Conservation (phyloP, 2,888 invertebrate genomes). For the Silvanus unidentatus region DNA sequence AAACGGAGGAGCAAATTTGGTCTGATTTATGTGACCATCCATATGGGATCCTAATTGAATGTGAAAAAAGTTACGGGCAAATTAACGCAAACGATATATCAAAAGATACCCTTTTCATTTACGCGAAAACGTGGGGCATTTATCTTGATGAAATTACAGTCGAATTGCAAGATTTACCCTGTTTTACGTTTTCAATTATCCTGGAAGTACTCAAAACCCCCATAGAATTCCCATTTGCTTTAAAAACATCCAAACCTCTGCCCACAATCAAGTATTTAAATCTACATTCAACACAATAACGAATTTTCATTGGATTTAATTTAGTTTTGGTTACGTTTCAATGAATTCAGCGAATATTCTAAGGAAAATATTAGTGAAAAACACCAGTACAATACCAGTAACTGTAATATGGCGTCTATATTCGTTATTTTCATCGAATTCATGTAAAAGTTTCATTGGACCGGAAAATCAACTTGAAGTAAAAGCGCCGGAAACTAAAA, state of each 20-base stretch:
- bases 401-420: slow-evolving; percentile 27
- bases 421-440: not conserved
- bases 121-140: slow-evolving; percentile 47
- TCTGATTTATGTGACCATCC: slow-evolving; percentile 25
- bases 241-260: slow-evolving; percentile 28
- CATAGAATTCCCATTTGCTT: slow-evolving; percentile 40
- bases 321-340: slow-evolving; percentile 25
- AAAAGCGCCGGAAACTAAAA: no score
- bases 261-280: slow-evolving; percentile 34
- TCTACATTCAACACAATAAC: not conserved
- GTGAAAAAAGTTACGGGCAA: no score
- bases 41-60: slow-evolving; percentile 39
- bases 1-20: not conserved
- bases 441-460: no score
- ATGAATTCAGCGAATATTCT: slow-evolving; percentile 15
- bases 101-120: slow-evolving; percentile 40
- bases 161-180: slow-evolving; percentile 38
- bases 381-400: slow-evolving; percentile 25
- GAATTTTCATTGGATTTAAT: slow-evolving; percentile 6
- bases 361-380: slow-evolving; percentile 22
- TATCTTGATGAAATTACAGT: slow-evolving; percentile 45
- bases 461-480: slow-evolving; percentile 1
- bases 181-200: slow-evolving; percentile 38
- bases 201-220: slow-evolving; percentile 42
- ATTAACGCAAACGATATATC: slow-evolving; percentile 27